phyloP scores from a whole-genome alignment of 2,797 vertebrate genomes.

The Rhinoraja longicauda region DNA sequence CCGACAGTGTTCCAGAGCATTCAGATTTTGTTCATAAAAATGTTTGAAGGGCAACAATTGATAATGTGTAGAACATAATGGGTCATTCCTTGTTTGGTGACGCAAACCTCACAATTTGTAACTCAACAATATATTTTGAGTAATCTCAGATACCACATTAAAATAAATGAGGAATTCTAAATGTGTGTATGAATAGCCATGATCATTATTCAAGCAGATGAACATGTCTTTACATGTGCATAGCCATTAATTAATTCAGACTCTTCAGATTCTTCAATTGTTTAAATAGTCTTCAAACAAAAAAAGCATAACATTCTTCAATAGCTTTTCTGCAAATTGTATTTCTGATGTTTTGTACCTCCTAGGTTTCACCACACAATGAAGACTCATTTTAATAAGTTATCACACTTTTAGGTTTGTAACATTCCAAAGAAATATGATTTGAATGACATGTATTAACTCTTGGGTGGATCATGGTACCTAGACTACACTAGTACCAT shows the following conservation, averaged over 20 bases:
- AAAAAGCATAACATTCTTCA: neutral
- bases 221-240: neutral
- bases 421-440: conserved; percentile 10
- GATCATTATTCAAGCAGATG: neutral
- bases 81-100: neutral
- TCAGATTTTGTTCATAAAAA: neutral
- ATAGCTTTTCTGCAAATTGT: conserved; percentile 5
- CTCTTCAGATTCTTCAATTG: neutral
- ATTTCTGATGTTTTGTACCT: neutral
- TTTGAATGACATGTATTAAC: neutral
- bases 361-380: neutral
- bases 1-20: conserved; percentile 16
- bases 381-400: neutral
- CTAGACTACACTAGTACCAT: neutral
- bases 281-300: conserved; percentile 24
- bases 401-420: neutral
- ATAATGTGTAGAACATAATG: too few relatives aligned
- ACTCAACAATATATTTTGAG: neutral
- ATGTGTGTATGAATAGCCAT: neutral
- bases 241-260: neutral
- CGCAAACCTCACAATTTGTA: neutral
- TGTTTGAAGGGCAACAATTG: neutral
- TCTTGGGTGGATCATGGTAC: neutral
- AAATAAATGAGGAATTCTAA: neutral
- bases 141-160: neutral